Evolutionary conservation across 1,140 invertebrate species (phyloP).

Genomic region (Sinella curviseta): DNA sequence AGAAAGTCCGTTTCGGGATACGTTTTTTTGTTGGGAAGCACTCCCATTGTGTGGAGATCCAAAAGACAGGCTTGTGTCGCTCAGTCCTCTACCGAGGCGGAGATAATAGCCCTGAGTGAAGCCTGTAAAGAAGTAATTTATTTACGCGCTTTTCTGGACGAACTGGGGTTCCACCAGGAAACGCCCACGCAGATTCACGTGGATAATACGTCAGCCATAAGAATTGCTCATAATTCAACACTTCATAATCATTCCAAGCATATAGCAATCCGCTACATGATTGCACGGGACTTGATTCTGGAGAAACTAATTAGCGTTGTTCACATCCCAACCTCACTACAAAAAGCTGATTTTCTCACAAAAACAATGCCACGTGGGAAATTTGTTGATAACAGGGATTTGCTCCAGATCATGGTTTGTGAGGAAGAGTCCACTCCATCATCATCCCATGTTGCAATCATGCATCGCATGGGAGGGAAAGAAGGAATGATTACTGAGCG

Average conservation of each 20-base stretch:
- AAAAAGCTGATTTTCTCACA: too few species aligned
- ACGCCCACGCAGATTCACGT: not conserved
- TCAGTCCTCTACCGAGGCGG: constrained; percentile 54
- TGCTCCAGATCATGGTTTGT: not conserved
- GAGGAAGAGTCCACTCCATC: not conserved
- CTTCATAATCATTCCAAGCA: not conserved
- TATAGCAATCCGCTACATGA: not conserved
- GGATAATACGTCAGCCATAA: not conserved
- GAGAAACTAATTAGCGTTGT: too few species aligned
- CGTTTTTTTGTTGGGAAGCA: constrained; percentile 50
- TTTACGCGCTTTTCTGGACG: not conserved
- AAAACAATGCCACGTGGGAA: not conserved
- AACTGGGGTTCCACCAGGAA: not conserved
- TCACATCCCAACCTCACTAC: too few species aligned
- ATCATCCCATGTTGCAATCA: not conserved
- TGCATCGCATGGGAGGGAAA: not conserved
- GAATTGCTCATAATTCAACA: not conserved
- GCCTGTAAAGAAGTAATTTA: constrained; percentile 42
- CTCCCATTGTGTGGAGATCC: constrained; percentile 50
- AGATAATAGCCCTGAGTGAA: constrained; percentile 51
- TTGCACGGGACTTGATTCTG: not conserved
- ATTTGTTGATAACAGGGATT: not conserved
- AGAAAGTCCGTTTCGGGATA: constrained; percentile 54
- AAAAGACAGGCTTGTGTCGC: constrained; percentile 53
- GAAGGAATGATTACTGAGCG: too few species aligned